Evolutionary conservation across 2,888 invertebrate genomes (phyloP).

Genomic region (Sthenelais limicola): DNA sequence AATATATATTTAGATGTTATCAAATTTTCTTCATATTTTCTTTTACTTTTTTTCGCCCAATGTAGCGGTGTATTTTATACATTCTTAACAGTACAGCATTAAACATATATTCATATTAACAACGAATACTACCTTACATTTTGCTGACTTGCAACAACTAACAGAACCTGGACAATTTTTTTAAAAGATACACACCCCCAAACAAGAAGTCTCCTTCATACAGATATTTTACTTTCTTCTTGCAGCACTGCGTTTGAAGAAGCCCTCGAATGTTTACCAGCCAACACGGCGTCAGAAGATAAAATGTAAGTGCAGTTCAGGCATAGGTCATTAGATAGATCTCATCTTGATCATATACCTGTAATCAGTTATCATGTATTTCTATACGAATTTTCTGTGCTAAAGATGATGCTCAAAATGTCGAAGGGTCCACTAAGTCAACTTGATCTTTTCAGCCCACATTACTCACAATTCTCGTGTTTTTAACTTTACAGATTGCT

Average conservation of each 20-base stretch:
- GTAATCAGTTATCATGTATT: neutral
- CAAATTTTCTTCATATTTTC: conserved; percentile 5
- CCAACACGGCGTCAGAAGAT: conserved; percentile 60
- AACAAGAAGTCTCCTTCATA: too few relatives aligned
- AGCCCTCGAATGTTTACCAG: conserved; percentile 74
- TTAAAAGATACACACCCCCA: too few relatives aligned
- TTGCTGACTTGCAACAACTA: too few relatives aligned
- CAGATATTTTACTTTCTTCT: conserved; percentile 36
- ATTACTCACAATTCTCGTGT: neutral
- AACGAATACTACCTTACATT: too few relatives aligned
- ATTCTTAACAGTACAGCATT: too few relatives aligned
- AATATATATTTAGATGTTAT: too few relatives aligned
- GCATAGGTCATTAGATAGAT: too few relatives aligned
- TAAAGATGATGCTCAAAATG: neutral
- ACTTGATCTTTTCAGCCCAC: neutral
- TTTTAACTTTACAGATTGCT: conserved; percentile 59
- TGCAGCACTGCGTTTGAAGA: conserved; percentile 82
- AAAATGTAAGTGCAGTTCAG: conserved; percentile 67
- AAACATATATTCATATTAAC: too few relatives aligned
- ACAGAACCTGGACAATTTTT: too few relatives aligned
- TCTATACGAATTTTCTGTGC: neutral
- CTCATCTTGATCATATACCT: neutral
- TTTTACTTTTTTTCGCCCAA: too few relatives aligned
- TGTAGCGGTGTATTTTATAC: too few relatives aligned
- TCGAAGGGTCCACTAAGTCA: neutral